Percentiles rank a stretch among this genome's conserved stretches.
Conservation (phyloP, 2,113 vertebrate species). For the Ctenodactylus gundi region DNA sequence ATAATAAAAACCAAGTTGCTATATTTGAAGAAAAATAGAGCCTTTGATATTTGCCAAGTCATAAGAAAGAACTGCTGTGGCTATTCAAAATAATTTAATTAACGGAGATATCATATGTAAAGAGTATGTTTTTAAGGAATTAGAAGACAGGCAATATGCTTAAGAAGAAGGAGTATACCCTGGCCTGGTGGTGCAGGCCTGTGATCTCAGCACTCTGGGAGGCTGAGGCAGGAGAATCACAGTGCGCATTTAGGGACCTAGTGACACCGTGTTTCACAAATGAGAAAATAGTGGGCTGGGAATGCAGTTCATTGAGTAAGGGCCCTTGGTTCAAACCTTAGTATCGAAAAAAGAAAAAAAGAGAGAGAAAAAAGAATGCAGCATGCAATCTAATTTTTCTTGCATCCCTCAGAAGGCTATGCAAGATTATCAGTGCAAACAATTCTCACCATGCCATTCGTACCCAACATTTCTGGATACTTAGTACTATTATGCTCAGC, state of each 20-base stretch:
- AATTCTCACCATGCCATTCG: neutral
- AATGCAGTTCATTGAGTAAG: too few species aligned
- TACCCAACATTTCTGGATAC: neutral
- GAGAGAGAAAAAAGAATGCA: neutral
- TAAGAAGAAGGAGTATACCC: neutral
- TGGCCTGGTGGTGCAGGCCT: too few species aligned
- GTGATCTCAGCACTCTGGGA: too few species aligned
- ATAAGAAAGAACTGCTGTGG: neutral
- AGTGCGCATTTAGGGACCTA: too few species aligned
- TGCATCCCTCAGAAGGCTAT: neutral
- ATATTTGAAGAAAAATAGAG: neutral
- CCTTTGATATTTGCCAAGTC: slow-evolving; percentile 20
- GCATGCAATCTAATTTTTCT: neutral
- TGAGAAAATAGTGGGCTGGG: too few species aligned
- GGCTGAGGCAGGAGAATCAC: too few species aligned
- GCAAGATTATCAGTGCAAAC: neutral
- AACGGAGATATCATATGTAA: neutral
- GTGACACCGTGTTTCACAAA: too few species aligned
- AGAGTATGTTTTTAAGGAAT: slow-evolving; percentile 3
- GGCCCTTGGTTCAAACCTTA: too few species aligned
- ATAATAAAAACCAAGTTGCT: slow-evolving; percentile 23
- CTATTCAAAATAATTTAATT: slow-evolving; percentile 52
- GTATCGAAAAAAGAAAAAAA: too few species aligned
- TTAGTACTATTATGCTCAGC: neutral
- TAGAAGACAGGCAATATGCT: neutral